Percentiles rank a stretch among this genome's conserved stretches.
phyloP scores from a whole-genome alignment of 2,888 invertebrate species.

The Creontiades dilutus region DNA sequence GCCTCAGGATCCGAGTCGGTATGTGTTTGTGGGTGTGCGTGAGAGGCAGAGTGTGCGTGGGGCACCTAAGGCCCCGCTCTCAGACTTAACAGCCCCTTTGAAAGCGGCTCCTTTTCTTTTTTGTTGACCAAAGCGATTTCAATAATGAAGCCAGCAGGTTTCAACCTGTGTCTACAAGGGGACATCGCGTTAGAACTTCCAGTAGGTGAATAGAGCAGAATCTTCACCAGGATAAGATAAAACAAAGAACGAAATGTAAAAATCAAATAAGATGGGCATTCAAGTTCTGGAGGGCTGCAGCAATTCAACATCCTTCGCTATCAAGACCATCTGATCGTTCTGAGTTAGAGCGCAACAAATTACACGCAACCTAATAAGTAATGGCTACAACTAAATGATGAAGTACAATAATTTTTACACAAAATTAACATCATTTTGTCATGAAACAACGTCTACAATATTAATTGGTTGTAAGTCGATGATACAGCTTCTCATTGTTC shows the following conservation, averaged over 20 bases:
- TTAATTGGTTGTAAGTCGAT: neutral
- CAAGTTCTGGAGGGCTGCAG: too few relatives aligned
- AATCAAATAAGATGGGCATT: too few relatives aligned
- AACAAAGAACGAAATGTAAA: too few relatives aligned
- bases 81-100: neutral
- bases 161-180: slow-evolving; percentile 17
- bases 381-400: too few relatives aligned
- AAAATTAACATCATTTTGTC: too few relatives aligned
- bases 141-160: slow-evolving; percentile 25
- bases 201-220: neutral
- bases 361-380: too few relatives aligned
- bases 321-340: too few relatives aligned
- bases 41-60: neutral
- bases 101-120: slow-evolving; percentile 12
- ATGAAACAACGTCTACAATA: too few relatives aligned
- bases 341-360: too few relatives aligned
- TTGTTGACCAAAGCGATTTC: slow-evolving; percentile 35
- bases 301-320: too few relatives aligned
- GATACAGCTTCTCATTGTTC: slow-evolving; percentile 22
- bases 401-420: too few relatives aligned
- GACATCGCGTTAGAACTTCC: neutral
- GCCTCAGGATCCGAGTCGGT: neutral
- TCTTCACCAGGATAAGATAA: too few relatives aligned
- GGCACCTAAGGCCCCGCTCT: neutral
- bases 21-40: neutral